phyloP scores from a whole-genome alignment of 2,888 invertebrate genomes.

The Neria commutata region DNA sequence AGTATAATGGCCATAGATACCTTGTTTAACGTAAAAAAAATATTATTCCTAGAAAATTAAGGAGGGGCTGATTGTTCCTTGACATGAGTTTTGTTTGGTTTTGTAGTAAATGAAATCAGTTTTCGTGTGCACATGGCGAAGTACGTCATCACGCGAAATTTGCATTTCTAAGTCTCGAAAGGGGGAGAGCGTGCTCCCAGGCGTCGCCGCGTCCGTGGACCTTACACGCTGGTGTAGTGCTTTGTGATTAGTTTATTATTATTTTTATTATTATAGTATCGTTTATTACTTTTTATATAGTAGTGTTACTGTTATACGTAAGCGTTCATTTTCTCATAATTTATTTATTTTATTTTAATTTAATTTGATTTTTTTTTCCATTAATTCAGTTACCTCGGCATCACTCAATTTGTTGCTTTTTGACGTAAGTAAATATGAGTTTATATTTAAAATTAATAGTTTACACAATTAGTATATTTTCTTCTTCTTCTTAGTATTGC shows the following conservation, averaged over 20 bases:
- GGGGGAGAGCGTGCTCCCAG: too few species aligned
- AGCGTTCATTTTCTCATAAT: slow-evolving; percentile 29
- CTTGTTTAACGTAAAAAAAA: slow-evolving; percentile 28
- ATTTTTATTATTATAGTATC: slow-evolving; percentile 4
- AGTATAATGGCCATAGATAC: too few species aligned
- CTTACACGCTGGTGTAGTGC: too few species aligned
- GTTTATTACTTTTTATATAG: slow-evolving; percentile 4
- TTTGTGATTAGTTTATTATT: neutral
- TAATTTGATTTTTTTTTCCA: slow-evolving; percentile 33
- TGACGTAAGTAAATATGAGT: slow-evolving; percentile 13
- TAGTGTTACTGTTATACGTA: slow-evolving; percentile 33
- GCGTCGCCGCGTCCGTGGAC: too few species aligned
- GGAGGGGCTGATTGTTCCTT: slow-evolving; percentile 9
- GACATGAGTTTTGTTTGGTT: slow-evolving; percentile 9
- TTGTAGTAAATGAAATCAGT: too few species aligned
- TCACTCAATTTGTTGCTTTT: slow-evolving; percentile 14
- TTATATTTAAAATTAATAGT: slow-evolving; percentile 16
- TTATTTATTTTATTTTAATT: slow-evolving; percentile 38
- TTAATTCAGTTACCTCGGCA: too few species aligned
- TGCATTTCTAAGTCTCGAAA: too few species aligned
- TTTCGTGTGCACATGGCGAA: too few species aligned
- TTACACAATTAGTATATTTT: too few species aligned
- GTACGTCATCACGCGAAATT: too few species aligned
- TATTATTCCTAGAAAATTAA: slow-evolving; percentile 23
- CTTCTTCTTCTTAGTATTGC: slow-evolving; percentile 7